phyloP scores from a whole-genome alignment of 2,888 invertebrate genomes.

The Trachelus stipa region DNA sequence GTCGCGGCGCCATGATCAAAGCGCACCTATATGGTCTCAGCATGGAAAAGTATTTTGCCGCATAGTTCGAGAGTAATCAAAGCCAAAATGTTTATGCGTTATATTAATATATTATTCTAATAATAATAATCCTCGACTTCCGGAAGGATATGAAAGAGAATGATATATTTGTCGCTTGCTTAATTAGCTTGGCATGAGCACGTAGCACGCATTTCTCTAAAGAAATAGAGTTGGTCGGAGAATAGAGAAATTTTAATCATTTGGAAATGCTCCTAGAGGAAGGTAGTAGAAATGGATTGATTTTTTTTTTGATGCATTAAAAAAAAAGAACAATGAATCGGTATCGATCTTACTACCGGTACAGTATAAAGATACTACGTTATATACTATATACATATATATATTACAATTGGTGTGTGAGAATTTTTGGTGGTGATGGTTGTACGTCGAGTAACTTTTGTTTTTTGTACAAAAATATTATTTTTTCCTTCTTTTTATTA shows the following conservation, averaged over 20 bases:
- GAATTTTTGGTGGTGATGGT: constrained; percentile 62
- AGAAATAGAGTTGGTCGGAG: constrained; percentile 19
- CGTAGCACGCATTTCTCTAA: not conserved
- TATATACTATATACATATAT: too few species aligned
- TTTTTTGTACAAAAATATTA: constrained; percentile 10
- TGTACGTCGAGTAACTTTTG: constrained; percentile 47
- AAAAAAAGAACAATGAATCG: constrained; percentile 20
- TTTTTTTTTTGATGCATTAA: not conserved
- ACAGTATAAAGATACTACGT: too few species aligned
- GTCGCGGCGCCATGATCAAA: too few species aligned
- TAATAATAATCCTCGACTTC: too few species aligned
- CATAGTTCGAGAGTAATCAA: too few species aligned
- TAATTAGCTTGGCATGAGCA: too few species aligned
- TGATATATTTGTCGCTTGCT: too few species aligned
- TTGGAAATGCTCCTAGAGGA: constrained; percentile 15
- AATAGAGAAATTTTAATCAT: constrained; percentile 19
- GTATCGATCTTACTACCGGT: constrained; percentile 33
- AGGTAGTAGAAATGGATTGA: constrained; percentile 1
- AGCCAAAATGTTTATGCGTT: too few species aligned
- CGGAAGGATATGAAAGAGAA: too few species aligned
- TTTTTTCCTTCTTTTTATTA: not conserved
- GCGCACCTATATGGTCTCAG: too few species aligned
- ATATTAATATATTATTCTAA: too few species aligned
- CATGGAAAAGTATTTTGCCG: too few species aligned
- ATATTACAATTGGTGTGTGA: constrained; percentile 18